Base-by-base conservation (phyloP, 2,113 vertebrate genomes). In the Barbus barbus region DNA sequence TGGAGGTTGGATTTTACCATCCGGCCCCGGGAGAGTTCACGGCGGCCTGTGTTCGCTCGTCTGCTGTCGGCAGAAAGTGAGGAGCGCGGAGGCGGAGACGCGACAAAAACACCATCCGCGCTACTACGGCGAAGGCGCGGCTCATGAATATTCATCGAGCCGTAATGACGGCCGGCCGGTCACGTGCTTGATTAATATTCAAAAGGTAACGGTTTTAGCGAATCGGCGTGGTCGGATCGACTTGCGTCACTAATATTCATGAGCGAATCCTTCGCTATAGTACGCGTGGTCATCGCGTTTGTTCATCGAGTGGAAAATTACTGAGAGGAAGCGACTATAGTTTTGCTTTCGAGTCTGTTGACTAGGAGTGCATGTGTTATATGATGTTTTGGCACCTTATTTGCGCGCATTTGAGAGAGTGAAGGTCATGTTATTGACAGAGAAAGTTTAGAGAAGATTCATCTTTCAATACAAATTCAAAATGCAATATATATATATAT, bases 1-100 rank as follows among this genome's bases (percentile, higher is more conserved):
- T 95, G 95, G 93, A 95, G 95, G 94, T 95, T 95, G 94, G 95
- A 95, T 94, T 95, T 95, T 94, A 95, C 94, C 95, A 95, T 95
- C 95, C 95, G 95, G 95, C 93, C 95, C 93, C 93, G 94, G 92
- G 85, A 84, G 92, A 92, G 92, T 91, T 92, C 90, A 92, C 92
- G 93, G 91, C 89, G 82, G 86, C 88, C 92, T 90, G 88, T 92
- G 92, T 92, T 80, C 91, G 90, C 91, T 91, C 92, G 77, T 87
- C 93, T 86, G 51, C 85, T 81, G 88, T 91, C 88, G 9, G 78
- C 74, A 84, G 81, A 65, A 83, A 89, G 75, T 83, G 84, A 63
- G 48, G 31, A 31, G 82, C 22, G 71, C 53, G 24, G 78, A 31
- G 26, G 81, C 56, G 82, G 63, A 18, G 63, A 69, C 26, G 79